Base-by-base conservation (phyloP, 2,797 vertebrate species). In the Smutsia temminckii region DNA sequence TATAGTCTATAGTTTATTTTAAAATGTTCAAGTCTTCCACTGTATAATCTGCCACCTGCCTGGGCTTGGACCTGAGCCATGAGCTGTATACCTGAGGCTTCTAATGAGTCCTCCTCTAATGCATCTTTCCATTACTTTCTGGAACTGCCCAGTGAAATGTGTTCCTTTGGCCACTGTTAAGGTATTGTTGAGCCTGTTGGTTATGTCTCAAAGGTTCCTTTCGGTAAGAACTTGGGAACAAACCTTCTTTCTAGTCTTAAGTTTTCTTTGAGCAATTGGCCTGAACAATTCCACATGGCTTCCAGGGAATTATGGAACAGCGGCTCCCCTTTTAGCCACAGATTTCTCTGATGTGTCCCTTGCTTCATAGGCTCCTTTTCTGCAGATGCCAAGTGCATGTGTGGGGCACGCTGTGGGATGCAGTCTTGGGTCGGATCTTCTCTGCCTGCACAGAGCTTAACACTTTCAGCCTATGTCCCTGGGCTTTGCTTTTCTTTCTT, bases 51-150 rank as follows among this genome's bases (percentile, higher is more conserved):
- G 12, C 29, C 18, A 0, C n/a, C 61, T 42, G 20, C 32, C 55
- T 27, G 51, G 71, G 42, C 42, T 37, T 10, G 5, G 21, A 49
- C 57, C 32, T 8, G 16, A 57, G 46, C 69, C 16, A 11, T 12
- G 27, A 71, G 18, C n/a, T n/a, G 3, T 29, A 8, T 13, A 3
- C 18, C 27, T 1, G 9, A 18, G 66, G 8, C 11, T 61, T 16
- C 1, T 57, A 42, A 8, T 5, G 29, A 23, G 20, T 2, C 1
- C 23, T n/a, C 6, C 55, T 12, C 16, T 5, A 7, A 3, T 51
- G 20, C 34, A 2, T 5, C 59, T 55, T 27, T n/a, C 21, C 74
- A 6, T 13, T 5, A 14, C 55, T 46, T 72, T 84, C 72, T 85
- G 59, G 12, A 84, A 71, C 1, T 27, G 18, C 14, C 1, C 32